Evolutionary conservation across 2,888 invertebrate genomes (phyloP).

Genomic region (Aplocera efformata): DNA sequence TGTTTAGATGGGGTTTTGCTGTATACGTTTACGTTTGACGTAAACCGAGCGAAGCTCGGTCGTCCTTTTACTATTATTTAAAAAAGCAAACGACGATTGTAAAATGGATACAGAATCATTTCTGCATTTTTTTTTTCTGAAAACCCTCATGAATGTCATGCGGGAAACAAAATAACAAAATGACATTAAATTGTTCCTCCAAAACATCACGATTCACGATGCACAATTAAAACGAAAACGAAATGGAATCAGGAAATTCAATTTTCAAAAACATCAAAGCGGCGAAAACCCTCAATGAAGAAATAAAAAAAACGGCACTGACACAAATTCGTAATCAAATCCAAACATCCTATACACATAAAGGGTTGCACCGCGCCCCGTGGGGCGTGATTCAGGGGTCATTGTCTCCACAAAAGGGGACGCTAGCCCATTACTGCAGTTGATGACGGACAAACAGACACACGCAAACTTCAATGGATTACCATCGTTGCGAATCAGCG

Average conservation of each 20-base stretch:
- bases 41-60: no score
- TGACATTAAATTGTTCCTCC: no score
- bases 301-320: slow-evolving; percentile 22
- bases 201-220: no score
- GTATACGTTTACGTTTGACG: no score
- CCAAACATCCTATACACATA: slow-evolving; percentile 32
- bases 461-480: slow-evolving; percentile 21
- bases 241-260: background rate
- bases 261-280: slow-evolving; percentile 13
- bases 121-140: no score
- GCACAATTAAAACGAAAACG: background rate
- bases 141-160: no score
- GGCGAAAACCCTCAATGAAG: slow-evolving; percentile 19
- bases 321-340: slow-evolving; percentile 34
- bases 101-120: no score
- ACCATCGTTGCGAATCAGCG: slow-evolving; percentile 18
- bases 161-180: no score
- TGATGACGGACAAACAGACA: slow-evolving; percentile 27
- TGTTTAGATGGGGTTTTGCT: no score
- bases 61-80: no score
- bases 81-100: no score
- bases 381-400: slow-evolving; percentile 38
- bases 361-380: slow-evolving; percentile 28
- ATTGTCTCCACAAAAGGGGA: slow-evolving; percentile 29
- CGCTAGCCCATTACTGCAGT: slow-evolving; percentile 21